phyloP scores from a whole-genome alignment of 2,888 invertebrate genomes.

The Unio delphinus region DNA sequence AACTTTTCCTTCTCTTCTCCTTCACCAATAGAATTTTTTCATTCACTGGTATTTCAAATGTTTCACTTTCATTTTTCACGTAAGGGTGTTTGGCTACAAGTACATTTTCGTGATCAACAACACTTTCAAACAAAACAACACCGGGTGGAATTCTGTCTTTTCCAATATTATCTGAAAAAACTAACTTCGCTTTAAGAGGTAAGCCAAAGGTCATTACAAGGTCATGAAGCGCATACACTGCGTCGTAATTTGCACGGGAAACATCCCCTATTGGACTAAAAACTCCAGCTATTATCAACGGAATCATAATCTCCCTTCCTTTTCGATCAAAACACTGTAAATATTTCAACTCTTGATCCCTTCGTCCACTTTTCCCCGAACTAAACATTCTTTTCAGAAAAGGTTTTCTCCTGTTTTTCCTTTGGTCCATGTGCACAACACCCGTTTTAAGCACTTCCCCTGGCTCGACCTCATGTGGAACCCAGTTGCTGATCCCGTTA shows the following conservation, averaged over 20 bases:
- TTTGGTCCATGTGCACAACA: conserved; percentile 63
- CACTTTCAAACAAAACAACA: conserved; percentile 45
- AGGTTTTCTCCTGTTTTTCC: conserved; percentile 54
- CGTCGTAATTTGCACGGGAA: conserved; percentile 54
- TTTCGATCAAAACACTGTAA: conserved; percentile 60
- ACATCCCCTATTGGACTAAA: conserved; percentile 64
- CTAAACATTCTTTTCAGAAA: conserved; percentile 56
- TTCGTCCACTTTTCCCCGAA: conserved; percentile 43
- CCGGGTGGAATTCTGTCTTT: conserved; percentile 39
- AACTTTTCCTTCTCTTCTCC: conserved; percentile 32
- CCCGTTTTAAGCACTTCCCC: conserved; percentile 59
- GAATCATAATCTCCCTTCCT: conserved; percentile 61
- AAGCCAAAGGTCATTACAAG: conserved; percentile 58
- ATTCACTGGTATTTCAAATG: conserved; percentile 41
- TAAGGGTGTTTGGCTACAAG: conserved; percentile 38
- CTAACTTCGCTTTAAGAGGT: conserved; percentile 59
- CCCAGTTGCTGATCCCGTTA: conserved; percentile 55
- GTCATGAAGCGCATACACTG: conserved; percentile 63
- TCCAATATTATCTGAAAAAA: conserved; percentile 41
- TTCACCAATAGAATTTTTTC: conserved; percentile 38
- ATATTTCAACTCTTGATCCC: conserved; percentile 63
- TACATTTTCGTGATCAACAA: conserved; percentile 50
- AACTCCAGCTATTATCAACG: conserved; percentile 63
- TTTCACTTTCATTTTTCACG: conserved; percentile 27
- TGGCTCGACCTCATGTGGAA: conserved; percentile 56